Evolutionary conservation across 2,113 vertebrate genomes (phyloP).

Genomic region (Austrofundulus limnaeus): DNA sequence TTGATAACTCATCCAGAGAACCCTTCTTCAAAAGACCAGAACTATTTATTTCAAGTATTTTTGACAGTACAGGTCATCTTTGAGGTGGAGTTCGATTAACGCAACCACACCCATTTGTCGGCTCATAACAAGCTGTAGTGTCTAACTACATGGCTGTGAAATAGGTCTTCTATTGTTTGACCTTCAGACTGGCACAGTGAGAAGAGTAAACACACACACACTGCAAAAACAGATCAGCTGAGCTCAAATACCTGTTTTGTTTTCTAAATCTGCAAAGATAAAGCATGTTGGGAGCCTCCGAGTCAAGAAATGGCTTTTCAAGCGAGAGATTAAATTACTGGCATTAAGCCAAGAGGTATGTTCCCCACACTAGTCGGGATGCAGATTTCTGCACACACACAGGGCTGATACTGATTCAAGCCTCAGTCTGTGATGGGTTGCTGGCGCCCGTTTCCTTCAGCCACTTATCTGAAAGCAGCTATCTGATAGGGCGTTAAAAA

Average conservation of each 20-base stretch:
- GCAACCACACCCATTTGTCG: background rate
- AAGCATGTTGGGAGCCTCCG: constrained; percentile 20
- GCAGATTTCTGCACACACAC: constrained; percentile 14
- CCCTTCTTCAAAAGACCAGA: no score
- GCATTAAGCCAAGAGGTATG: constrained; percentile 32
- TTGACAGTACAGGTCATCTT: background rate
- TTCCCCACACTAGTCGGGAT: constrained; percentile 20
- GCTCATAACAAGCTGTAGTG: background rate
- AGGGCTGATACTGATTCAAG: constrained; percentile 53
- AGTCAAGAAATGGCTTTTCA: constrained; percentile 20
- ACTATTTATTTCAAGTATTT: no score
- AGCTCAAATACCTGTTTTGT: constrained; percentile 2
- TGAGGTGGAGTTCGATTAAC: background rate
- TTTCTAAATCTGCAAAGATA: constrained; percentile 33
- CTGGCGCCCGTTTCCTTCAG: constrained; percentile 50
- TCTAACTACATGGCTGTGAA: background rate
- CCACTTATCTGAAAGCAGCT: constrained; percentile 52
- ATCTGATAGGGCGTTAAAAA: constrained; percentile 32
- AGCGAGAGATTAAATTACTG: constrained; percentile 35
- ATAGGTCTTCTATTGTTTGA: background rate
- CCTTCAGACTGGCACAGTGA: background rate
- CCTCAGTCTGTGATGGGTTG: constrained; percentile 37
- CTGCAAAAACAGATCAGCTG: background rate
- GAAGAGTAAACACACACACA: background rate
- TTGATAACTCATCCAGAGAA: no score